Evolutionary conservation across 2,888 invertebrate species (phyloP).

Genomic region (Atethmia centrago): DNA sequence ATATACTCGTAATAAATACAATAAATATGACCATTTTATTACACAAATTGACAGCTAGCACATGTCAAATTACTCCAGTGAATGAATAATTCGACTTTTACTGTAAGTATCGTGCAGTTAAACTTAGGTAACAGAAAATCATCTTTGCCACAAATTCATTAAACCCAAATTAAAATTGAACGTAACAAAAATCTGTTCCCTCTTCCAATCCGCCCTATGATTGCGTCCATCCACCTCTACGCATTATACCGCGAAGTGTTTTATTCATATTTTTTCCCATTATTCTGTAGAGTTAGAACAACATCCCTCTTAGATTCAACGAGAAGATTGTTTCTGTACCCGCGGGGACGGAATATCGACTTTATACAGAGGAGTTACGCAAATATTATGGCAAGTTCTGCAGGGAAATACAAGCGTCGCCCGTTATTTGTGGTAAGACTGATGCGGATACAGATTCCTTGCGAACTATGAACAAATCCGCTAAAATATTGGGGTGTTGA

Average conservation of each 20-base stretch:
- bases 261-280: conserved; percentile 61
- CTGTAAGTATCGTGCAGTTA: no score
- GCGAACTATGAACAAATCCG: conserved; percentile 18
- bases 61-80: no score
- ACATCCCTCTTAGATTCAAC: conserved; percentile 55
- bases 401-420: conserved; percentile 61
- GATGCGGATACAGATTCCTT: conserved; percentile 19
- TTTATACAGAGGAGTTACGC: conserved; percentile 57
- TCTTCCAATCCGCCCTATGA: no score
- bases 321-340: conserved; percentile 61
- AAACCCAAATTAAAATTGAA: no score
- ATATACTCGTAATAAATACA: no score
- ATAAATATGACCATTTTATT: no score
- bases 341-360: conserved; percentile 61
- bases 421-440: conserved; percentile 54
- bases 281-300: conserved; percentile 51
- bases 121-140: no score
- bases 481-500: background rate
- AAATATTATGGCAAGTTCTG: conserved; percentile 64
- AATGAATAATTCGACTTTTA: no score
- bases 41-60: no score
- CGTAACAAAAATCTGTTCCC: no score
- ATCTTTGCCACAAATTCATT: no score
- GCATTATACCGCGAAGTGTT: conserved; percentile 19
- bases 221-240: conserved; percentile 13